phyloP scores from a whole-genome alignment of 2,797 vertebrate species.

The Scyliorhinus canicula region DNA sequence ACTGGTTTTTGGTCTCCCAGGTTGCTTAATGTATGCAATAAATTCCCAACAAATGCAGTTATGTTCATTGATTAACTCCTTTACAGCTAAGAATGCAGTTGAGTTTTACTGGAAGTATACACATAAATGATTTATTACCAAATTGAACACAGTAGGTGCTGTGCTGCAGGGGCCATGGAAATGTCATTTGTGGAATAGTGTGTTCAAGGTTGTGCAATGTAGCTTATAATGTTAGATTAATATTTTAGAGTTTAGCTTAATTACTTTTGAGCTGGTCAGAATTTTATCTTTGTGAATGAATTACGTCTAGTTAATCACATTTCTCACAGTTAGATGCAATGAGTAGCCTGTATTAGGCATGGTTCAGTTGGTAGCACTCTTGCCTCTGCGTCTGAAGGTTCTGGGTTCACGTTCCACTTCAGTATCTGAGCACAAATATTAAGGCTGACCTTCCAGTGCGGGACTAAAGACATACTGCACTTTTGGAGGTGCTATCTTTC shows the following conservation, averaged over 20 bases:
- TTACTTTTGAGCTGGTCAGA: neutral
- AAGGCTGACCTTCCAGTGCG: neutral
- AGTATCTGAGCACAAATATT: neutral
- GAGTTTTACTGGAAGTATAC: neutral
- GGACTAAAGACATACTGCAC: neutral
- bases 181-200: neutral
- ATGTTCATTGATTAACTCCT: neutral
- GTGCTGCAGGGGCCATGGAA: neutral
- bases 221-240: neutral
- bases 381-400: neutral
- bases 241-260: slow-evolving; percentile 5
- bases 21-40: neutral
- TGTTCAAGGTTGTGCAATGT: neutral
- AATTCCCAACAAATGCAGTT: neutral
- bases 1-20: neutral
- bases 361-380: neutral
- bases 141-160: neutral
- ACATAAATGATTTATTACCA: neutral
- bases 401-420: neutral
- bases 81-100: neutral
- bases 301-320: neutral
- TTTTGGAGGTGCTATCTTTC: neutral
- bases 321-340: neutral
- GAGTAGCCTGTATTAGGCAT: neutral
- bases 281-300: neutral